These are phyloP conservation scores for Cyprinodon brontotheroides DNA, from an alignment of 2,113 vertebrate genomes.

Conservation along the genomic window DNA sequence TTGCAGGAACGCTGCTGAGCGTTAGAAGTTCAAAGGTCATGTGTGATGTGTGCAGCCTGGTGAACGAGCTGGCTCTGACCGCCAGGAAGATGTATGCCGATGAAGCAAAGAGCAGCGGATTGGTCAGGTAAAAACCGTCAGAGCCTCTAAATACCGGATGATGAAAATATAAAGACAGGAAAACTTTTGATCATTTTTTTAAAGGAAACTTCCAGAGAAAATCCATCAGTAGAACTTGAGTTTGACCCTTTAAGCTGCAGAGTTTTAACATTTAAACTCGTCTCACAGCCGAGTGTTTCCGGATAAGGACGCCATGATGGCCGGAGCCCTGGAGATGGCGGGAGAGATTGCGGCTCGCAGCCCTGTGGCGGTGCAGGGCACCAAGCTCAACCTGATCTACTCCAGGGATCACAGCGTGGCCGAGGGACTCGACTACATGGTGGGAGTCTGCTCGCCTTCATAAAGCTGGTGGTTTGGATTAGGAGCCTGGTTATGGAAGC, in stretches of 20 bases:
- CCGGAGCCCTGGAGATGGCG: constrained; percentile 81
- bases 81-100: constrained; percentile 88
- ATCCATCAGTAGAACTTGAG: too few relatives aligned
- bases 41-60: constrained; percentile 76
- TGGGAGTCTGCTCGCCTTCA: constrained; percentile 25
- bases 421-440: constrained; percentile 81
- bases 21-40: not conserved
- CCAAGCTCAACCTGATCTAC: constrained; percentile 88
- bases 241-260: too few relatives aligned
- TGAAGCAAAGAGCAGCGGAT: constrained; percentile 85
- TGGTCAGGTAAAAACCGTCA: constrained; percentile 83
- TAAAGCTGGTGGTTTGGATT: too few relatives aligned
- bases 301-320: constrained; percentile 82
- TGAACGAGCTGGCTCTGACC: constrained; percentile 88
- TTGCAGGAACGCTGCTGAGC: too few relatives aligned
- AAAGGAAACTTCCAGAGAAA: too few relatives aligned
- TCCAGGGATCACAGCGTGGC: constrained; percentile 85
- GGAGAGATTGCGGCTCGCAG: constrained; percentile 84
- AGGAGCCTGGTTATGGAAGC: too few relatives aligned
- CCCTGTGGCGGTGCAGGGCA: constrained; percentile 88
- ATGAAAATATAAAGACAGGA: too few relatives aligned
- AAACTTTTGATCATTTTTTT: too few relatives aligned
- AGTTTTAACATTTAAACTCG: too few relatives aligned
- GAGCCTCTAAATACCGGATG: too few relatives aligned
- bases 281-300: constrained; percentile 83